Evolutionary conservation across 92 coral and sea anemone genomes (phyloP).

Genomic region (Muricea muricata): DNA sequence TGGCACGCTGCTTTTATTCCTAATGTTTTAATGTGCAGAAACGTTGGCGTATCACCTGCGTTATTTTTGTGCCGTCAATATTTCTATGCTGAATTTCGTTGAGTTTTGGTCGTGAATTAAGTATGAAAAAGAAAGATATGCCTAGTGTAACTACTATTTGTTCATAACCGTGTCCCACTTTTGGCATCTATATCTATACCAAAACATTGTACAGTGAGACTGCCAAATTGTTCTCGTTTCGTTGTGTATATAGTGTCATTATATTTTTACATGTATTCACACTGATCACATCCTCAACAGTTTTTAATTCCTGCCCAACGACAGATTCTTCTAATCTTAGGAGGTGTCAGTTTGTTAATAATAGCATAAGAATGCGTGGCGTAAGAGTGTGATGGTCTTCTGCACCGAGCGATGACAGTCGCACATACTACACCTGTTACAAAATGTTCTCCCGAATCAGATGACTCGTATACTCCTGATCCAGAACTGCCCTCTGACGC

Average conservation of each 20-base stretch:
- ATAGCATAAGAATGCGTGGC: not conserved
- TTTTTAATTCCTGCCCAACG: conserved; percentile 20
- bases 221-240: too few species aligned
- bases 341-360: conserved; percentile 9
- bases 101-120: too few species aligned
- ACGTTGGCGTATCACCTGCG: too few species aligned
- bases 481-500: conserved; percentile 85
- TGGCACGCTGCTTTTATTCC: not conserved
- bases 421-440: conserved; percentile 87
- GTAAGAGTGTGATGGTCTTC: not conserved
- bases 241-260: not conserved
- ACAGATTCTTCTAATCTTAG: conserved; percentile 29
- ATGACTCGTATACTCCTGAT: conserved; percentile 77
- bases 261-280: not conserved
- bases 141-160: too few species aligned
- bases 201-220: too few species aligned
- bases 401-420: not conserved
- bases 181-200: too few species aligned
- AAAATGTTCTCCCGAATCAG: conserved; percentile 52
- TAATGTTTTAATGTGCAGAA: too few species aligned
- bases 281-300: not conserved
- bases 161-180: too few species aligned
- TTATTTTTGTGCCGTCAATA: too few species aligned
- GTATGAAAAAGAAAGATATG: too few species aligned
- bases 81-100: too few species aligned